Evolutionary conservation across 2,888 invertebrate genomes (phyloP), one percentile per base, ranked within the genome.

Genomic region (Allolobophora icterica): DNA sequence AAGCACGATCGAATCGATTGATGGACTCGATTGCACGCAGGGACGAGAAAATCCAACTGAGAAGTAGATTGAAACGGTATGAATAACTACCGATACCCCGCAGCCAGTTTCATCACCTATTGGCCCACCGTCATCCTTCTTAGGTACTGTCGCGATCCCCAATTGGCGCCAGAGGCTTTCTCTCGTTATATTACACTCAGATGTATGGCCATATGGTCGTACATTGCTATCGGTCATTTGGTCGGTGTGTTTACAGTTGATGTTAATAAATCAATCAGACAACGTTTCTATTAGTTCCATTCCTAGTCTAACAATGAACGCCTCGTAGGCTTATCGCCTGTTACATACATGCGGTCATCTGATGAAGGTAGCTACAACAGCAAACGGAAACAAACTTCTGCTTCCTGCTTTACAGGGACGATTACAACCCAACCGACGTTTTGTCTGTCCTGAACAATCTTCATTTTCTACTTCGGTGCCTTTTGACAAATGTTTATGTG

Each of bases 121-220:
- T 71, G 71, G n/a, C 71, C n/a, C 71, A n/a, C 71, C 71, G 13
- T 71, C n/a, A 71, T 71, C 71, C 71, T 71, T 71, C 71, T 71
- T 71, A 71, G 71, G 8, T 8, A 11, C 30, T n/a, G 8, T 71
- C 11, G 71, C 71, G 3, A 52, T 24, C 11, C 24, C 52, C 52
- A 3, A 6, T 52, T 24, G 71, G 17, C 30, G n/a, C 71, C 5
- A 5, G 71, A 5, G n/a, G n/a, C 71, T 8, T 71, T 30, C 71
- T 71, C 30, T 71, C 71, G 71, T n/a, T 71, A n/a, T 52, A 21
- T 21, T 21, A 52, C 52, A 71, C 71, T n/a, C 71, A 71, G 30
- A 71, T 71, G 11, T n/a, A 52, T 52, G 52, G 52, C 52, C 24
- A 15, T 42, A 1, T 52, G 24, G 52, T 52, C 52, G 24, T 52